Base-by-base conservation (phyloP, 1,140 invertebrate species). In the Oncopeltus fasciatus region DNA sequence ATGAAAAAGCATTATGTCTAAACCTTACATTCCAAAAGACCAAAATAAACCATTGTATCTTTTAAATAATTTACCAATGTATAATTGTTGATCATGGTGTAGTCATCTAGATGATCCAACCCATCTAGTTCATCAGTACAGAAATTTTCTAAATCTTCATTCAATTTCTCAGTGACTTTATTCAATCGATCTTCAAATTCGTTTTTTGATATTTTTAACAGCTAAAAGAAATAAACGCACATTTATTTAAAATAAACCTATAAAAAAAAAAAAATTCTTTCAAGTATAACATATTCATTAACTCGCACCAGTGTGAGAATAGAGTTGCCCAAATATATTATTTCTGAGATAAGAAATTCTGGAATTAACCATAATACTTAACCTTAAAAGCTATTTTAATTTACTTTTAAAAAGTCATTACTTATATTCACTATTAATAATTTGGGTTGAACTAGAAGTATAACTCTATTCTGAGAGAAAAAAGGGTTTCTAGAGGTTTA, bases 121-220 rank as follows among this genome's bases (percentile, higher is more conserved):
- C 82, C 72, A 64, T 75, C 74, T 56, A 86, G 71, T 66, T 85
- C 82, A 38, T 86, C 83, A 62, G 82, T 53, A 12, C 60, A 75
- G 69, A 92, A 77, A 65, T 85, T 83, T 63, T 82, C 74, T 58
- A 91, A 77, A 67, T 87, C 80, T 24, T 76, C 72, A 68, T 83
- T 83, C 1, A 93, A 76, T 68, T 81, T 79, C 46, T 81, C 80
- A 14, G 86, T 83, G 67, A 81, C 81, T 49, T 77, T 75, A 60
- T 83, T 76, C 38, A 93, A 69, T 63, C 79, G 77, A 68, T 90
- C 87, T 74, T 94, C 90, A 69, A 91, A 84, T 59, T 85, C 81
- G 58, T 80, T 84, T 75, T 90, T 92, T 47, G 82, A 83, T 29
- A 82, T 80, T 74, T 93, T 90, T 69, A 85, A 84, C 64, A 86